Percentiles rank a stretch among this genome's conserved stretches.
Evolutionary conservation across 2,797 vertebrate genomes (phyloP).

Genomic region (Anas bernieri): DNA sequence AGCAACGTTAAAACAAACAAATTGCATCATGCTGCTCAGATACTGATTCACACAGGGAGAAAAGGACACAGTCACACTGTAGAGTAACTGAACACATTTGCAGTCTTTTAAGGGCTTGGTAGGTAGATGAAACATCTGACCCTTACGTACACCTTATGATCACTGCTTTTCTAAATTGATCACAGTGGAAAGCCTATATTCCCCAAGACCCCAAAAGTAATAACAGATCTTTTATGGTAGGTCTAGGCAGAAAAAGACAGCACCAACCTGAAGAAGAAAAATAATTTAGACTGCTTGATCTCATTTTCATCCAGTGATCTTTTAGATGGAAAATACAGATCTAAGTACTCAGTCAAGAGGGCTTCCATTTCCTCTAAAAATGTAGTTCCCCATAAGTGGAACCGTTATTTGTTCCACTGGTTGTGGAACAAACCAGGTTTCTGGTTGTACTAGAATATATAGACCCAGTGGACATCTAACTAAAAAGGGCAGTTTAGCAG

Average conservation of each 20-base stretch:
- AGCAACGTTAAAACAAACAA: background rate
- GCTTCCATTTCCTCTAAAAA: constrained; percentile 33
- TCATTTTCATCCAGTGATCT: background rate
- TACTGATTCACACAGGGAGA: background rate
- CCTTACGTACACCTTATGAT: background rate
- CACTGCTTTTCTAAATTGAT: background rate
- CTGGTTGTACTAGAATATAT: background rate
- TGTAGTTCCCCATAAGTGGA: background rate
- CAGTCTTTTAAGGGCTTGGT: background rate
- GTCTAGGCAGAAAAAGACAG: background rate
- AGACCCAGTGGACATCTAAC: background rate
- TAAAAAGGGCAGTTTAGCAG: background rate
- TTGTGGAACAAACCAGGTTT: too few species aligned
- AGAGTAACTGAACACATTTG: background rate
- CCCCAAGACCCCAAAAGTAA: background rate
- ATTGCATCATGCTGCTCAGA: background rate
- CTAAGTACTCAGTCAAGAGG: background rate
- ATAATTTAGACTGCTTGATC: background rate
- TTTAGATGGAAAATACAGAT: background rate
- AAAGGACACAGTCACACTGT: background rate
- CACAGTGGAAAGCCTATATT: background rate
- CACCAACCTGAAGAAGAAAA: background rate
- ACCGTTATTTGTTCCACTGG: background rate
- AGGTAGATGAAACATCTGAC: background rate
- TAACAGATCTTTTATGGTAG: background rate